Evolutionary conservation across 2,797 vertebrate species (phyloP), one percentile per base, ranked within the genome.

Genomic region (Hephaestus fuliginosus): DNA sequence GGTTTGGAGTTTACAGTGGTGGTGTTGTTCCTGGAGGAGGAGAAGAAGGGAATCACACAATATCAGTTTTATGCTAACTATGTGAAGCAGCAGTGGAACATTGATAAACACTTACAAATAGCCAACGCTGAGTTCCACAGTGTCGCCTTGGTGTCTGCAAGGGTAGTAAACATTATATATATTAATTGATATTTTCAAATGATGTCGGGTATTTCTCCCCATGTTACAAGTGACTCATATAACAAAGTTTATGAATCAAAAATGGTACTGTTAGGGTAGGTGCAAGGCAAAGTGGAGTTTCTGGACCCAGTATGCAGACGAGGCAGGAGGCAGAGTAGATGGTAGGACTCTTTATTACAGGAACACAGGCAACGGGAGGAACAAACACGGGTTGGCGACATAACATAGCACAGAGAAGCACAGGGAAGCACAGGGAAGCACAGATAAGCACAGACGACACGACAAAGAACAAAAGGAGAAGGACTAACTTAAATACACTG

Each of bases 31-130:
- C 83, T 78, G 18, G 5, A 0, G 53, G 22, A 14, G 15, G 5
- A 76, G 4, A 4, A 76, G 4, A n/a, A 60, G n/a, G 20, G 25
- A 69, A 62, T 57, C 55, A 62, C 4, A 68, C 43, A 33, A 10
- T 15, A 39, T 77, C 7, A 81, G 61, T 25, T 63, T 63, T 8
- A 0, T 55, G 10, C 39, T 25, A 8, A 18, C 3, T 0, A 0
- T 36, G 1, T 58, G 2, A 56, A 13, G 2, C 18, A 30, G 2
- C 6, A 12, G 3, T 5, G 53, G n/a, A 20, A 28, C 15, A 7
- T 0, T 46, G 25, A 61, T 25, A 18, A 39, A 58, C 36, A 86
- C 78, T 84, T 80, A 91, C 77, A 7, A 7, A 68, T 80, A 88
- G 20, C 36, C 63, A 36, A 81, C 73, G 63, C 28, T 62, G 56